Percentiles rank a stretch among this genome's conserved stretches.
Evolutionary conservation across 2,797 vertebrate species (phyloP).

Genomic region (Thaleichthys pacificus): DNA sequence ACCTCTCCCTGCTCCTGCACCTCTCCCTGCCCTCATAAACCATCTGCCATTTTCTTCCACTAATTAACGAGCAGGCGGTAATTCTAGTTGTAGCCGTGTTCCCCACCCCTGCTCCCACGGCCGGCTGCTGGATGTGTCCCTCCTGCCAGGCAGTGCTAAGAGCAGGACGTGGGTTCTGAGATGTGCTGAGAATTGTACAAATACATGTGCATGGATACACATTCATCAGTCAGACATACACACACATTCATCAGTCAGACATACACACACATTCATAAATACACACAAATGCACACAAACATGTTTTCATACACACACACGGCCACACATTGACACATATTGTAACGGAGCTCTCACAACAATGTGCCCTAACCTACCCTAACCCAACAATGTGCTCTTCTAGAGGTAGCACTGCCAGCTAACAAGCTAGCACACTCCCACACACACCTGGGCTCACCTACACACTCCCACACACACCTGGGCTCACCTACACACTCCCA

Average conservation of each 20-base stretch:
- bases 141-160: no score
- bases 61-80: constrained; percentile 71
- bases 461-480: no score
- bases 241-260: not conserved
- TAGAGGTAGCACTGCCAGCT: no score
- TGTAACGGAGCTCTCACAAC: not conserved
- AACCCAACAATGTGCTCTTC: not conserved
- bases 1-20: constrained; percentile 6
- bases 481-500: constrained; percentile 12
- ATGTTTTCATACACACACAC: constrained; percentile 23
- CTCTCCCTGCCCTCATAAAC: constrained; percentile 41
- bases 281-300: not conserved
- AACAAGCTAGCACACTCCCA: not conserved
- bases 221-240: constrained; percentile 1
- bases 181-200: not conserved
- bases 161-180: no score
- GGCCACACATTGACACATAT: constrained; percentile 24
- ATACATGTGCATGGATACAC: constrained; percentile 8
- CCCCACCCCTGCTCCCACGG: constrained; percentile 46
- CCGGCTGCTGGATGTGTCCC: constrained; percentile 53
- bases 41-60: constrained; percentile 51
- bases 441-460: not conserved
- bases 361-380: no score
- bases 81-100: constrained; percentile 63
- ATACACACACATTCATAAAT: not conserved